Base-by-base conservation (phyloP, 2,113 vertebrate genomes). In the Blennius ocellaris region DNA sequence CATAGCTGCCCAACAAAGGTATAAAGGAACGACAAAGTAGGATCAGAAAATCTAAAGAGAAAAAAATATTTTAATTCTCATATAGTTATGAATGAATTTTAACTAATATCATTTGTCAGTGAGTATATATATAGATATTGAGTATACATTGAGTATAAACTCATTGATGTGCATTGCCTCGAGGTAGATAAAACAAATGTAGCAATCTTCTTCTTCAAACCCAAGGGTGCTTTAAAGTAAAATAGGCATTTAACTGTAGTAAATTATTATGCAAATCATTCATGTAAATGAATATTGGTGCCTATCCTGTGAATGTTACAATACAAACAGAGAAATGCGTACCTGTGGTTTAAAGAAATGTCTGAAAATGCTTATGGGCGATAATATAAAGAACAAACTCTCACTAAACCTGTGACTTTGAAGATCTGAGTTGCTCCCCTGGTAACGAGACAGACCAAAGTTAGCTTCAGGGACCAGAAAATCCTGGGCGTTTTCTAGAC, bases 391-490 rank as follows among this genome's bases (percentile, higher is more conserved):
- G 10, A 21, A 52, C 65, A 48, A 65, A 70, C 49, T 52, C 47
- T 41, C 36, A 69, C 47, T 55, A 47, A 40, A 80, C 41, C 10
- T 50, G 45, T 14, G 54, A 68, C 77, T 81, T 76, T 78, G 58
- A 76, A 69, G 61, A 78, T 70, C 50, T 43, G 39, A 78, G 69
- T 41, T 60, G 73, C 51, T 57, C 57, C 59, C 67, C 21, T 48
- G 10, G 52, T 83, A 74, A 69, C 70, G 67, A 17, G 64, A 76
- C 17, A 50, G 41, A 83, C 15, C 6, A 65, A 54, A 16, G 49
- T 57, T 63, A 53, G 51, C 80, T 85, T 69, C 43, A 41, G 69
- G 89, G 78, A 65, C 63, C 17, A 67, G 39, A 53, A 74, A 71
- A 63, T 81, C 69, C 41, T 60, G 60, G 60, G 38, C 8, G 37